Base-by-base conservation (phyloP, 2,888 invertebrate species). In the Sesia bembeciformis region DNA sequence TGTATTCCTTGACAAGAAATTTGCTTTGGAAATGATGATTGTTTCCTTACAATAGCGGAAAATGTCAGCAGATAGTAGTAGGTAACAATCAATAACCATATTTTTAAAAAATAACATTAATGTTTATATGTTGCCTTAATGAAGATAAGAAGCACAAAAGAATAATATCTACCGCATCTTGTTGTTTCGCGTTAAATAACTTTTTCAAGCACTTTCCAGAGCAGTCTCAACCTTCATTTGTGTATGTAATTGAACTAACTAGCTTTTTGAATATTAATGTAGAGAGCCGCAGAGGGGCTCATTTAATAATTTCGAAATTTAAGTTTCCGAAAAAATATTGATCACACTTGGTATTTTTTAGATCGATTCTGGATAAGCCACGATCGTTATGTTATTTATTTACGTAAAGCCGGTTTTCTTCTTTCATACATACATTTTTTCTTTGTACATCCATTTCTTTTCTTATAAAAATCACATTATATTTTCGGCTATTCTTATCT, bases 341-440 rank as follows among this genome's bases (percentile, higher is more conserved):
- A 78, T 81, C 78, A 75, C 65, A 77, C 68, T 69, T 61, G n/a
- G 46, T 8, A 46, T 7, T 46, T 43, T 46, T 46, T 46, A 46
- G 78, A 79, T 81, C 72, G 78, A 72, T 68, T 66, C 57, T 41
- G 70, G 83, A 84, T 84, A 84, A 81, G 72, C 59, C 23, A 7
- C 8, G 46, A 5, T n/a, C 23, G 23, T 46, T 46, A 23, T 23
- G 23, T 23, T 23, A 23, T 23, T 23, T 23, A 23, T 23, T 23
- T 23, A 23, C 23, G 23, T 23, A 23, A 23, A 23, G 23, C 1
- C 23, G 23, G 23, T 23, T 23, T 23, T 23, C 23, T 23, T 23
- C 23, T 23, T 23, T 23, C 23, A 23, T 23, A 23, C 2, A 23
- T 23, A n/a, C n/a, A n/a, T 23, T 23, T 23, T 23, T 23, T 23